These are phyloP conservation scores for Yponomeuta evonymella DNA, from an alignment of 2,888 invertebrate species.

Conservation along the genomic window DNA sequence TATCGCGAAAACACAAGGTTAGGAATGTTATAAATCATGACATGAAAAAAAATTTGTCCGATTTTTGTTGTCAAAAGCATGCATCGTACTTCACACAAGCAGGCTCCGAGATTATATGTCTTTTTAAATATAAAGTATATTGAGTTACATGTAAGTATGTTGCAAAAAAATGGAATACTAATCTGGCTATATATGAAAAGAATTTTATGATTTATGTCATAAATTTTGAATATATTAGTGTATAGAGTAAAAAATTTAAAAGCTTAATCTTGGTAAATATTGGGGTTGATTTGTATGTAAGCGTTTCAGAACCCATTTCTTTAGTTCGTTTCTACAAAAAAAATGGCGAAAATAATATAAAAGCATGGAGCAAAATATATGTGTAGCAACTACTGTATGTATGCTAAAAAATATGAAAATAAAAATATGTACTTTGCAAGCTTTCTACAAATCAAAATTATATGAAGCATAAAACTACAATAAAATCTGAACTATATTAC, in stretches of 20 bases:
- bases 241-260: background rate
- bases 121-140: slow-evolving; percentile 3
- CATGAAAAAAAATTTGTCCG: background rate
- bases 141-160: slow-evolving; percentile 9
- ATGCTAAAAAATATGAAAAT: slow-evolving; percentile 37
- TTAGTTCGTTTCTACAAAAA: slow-evolving; percentile 47
- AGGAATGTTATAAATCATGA: background rate
- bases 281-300: slow-evolving; percentile 7
- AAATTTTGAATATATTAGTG: background rate
- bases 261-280: background rate
- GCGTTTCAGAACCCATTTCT: slow-evolving; percentile 12
- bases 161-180: slow-evolving; percentile 23
- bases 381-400: slow-evolving; percentile 10
- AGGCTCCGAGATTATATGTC: slow-evolving; percentile 26
- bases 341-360: slow-evolving; percentile 50
- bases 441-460: slow-evolving; percentile 57
- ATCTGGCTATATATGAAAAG: slow-evolving; percentile 12
- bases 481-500: background rate
- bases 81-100: slow-evolving; percentile 49
- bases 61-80: slow-evolving; percentile 34
- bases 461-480: slow-evolving; percentile 41
- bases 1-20: slow-evolving; percentile 4
- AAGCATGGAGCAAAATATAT: slow-evolving; percentile 12
- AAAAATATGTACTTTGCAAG: slow-evolving; percentile 45
- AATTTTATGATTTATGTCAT: background rate